Evolutionary conservation across 2,113 vertebrate species (phyloP), one percentile per base, ranked within the genome.

Genomic region (Fukomys damarensis): DNA sequence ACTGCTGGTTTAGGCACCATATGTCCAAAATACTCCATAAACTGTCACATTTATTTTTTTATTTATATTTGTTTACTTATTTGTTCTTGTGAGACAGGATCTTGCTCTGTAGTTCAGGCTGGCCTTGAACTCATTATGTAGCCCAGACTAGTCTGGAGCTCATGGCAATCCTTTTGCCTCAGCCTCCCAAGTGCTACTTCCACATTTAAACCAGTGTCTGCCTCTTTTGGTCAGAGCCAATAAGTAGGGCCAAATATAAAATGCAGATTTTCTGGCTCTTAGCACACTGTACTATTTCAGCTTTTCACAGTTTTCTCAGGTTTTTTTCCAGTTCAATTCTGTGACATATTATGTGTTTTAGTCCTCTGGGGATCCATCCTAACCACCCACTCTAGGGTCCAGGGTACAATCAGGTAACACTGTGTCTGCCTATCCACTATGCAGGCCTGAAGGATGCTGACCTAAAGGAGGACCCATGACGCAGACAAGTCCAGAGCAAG

Each of bases 21-120:
- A 99, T 0, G 99, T 99, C 99, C 99, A 99, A 88, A 99, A 99
- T 17, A 99, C 99, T 81, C 99, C 99, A 97, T 99, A 99, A 97
- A 99, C 99, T 97, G 99, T 99, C 52, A 99, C 99, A 97, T 99
- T 99, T 98, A 99, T 76, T 30, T 46, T 65, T 70, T 20, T 20
- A 46, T 76, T 28, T 30, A 46, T 76, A 5, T 59, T 76, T 49
- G 30, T 30, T 72, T 43, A 30, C 17, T 49, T 76, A 76, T 76
- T 46, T 74, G 72, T 24, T 46, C 26, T 46, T 46, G 28, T 43
- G 72, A 76, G 41, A 30, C 43, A 30, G 13, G 43, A 6, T 76
- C 41, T 76, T 46, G 11, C 13, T 76, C 2, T 76, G 24, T 30
- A 49, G 72, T 76, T 30, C 72, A 76, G 68, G 19, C 17, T n/a